Percentiles rank a stretch among this genome's conserved stretches.
These are phyloP conservation scores for Melanostoma mellinum DNA, from an alignment of 2,888 invertebrate genomes.

Conservation along the genomic window DNA sequence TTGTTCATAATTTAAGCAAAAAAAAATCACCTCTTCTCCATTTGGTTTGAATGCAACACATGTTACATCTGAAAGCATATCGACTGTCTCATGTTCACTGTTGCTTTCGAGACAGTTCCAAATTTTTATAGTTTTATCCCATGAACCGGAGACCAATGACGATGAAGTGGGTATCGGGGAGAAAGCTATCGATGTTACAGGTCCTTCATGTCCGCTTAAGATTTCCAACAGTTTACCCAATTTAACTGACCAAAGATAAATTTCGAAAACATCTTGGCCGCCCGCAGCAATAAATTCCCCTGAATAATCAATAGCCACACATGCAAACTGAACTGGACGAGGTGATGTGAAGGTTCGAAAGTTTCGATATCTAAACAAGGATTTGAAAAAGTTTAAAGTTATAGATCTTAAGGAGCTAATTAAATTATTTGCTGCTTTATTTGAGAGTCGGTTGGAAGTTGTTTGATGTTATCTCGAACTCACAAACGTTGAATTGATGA, in stretches of 20 bases:
- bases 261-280: conserved; percentile 96
- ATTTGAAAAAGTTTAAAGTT: conserved; percentile 21
- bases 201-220: conserved; percentile 96
- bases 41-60: conserved; percentile 94
- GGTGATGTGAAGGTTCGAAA: conserved; percentile 98
- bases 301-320: conserved; percentile 93
- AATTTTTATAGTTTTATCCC: conserved; percentile 95
- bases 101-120: conserved; percentile 96
- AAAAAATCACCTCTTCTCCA: conserved; percentile 87
- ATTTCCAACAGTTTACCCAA: conserved; percentile 95
- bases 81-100: conserved; percentile 91
- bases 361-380: conserved; percentile 93
- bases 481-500: no score
- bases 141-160: conserved; percentile 92
- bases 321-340: conserved; percentile 94
- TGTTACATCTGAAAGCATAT: conserved; percentile 90
- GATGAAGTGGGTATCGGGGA: conserved; percentile 88
- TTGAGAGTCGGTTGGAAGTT: no score
- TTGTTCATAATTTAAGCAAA: not conserved
- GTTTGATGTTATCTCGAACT: no score
- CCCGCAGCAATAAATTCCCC: conserved; percentile 97
- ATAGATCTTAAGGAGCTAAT: not conserved
- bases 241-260: conserved; percentile 98
- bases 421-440: no score
- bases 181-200: conserved; percentile 92